Base-by-base conservation (phyloP, 2,797 vertebrate genomes). In the Delichon dasypus region DNA sequence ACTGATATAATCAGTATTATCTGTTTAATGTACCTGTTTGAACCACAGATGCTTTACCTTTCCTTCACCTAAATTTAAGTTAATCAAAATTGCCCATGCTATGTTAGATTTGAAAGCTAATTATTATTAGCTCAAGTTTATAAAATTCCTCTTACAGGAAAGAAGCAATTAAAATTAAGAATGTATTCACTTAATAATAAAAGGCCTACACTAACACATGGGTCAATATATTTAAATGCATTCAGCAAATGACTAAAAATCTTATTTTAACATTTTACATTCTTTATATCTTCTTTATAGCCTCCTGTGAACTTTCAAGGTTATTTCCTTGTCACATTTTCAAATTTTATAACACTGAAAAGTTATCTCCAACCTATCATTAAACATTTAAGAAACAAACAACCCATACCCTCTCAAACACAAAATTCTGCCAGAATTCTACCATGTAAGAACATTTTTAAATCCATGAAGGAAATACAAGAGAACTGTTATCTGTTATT, bases 111-210 rank as follows among this genome's bases (percentile, higher is more conserved):
- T 96, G 89, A 81, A 70, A 96, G 71, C 87, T 92, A 96, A 94
- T 90, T 64, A 83, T 87, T 77, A 68, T 62, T 93, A 96, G 51
- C 81, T 89, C 50, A 82, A 94, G 79, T 76, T 86, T 75, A 84
- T 93, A 90, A 95, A 96, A 95, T 81, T 51, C 54, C 85, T 92
- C 77, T 85, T 36, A 92, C 21, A 51, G 77, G 75, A 94, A 95
- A 87, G 75, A 70, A 87, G n/a, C 70, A 83, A 96, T 90, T 95
- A 97, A 85, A 95, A 85, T 75, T 67, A 90, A 94, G 64, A 32
- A 61, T 75, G 78, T 76, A 70, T 88, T 78, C 60, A 68, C 66
- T 86, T 86, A 85, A 94, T 95, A 93, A 87, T 77, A 86, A 93
- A 89, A 90, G 15, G 10, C 17, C 87, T 87, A 73, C 53, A 66